Evolutionary conservation across 2,113 vertebrate species (phyloP).

Genomic region (Callospermophilus lateralis): DNA sequence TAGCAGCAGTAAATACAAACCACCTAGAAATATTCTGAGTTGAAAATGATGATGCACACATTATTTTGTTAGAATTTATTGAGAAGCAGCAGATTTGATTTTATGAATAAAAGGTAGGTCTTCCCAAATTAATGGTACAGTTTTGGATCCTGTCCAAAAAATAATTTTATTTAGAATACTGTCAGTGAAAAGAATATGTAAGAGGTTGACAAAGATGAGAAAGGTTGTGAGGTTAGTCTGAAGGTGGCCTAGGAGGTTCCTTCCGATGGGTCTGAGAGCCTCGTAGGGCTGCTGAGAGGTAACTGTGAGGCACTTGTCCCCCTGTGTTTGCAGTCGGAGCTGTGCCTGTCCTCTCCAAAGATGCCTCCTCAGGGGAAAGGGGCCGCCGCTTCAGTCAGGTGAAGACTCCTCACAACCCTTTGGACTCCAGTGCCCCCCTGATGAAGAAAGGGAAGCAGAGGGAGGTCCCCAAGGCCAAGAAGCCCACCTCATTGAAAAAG

Average conservation of each 20-base stretch:
- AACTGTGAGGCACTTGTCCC: background rate
- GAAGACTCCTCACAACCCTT: conserved; percentile 95
- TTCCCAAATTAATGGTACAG: background rate
- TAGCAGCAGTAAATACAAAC: no score
- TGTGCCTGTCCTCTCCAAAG: conserved; percentile 93
- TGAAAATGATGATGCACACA: background rate
- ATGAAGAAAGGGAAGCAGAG: conserved; percentile 98
- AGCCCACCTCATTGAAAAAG: conserved; percentile 97
- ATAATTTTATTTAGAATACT: background rate
- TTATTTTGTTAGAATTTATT: background rate
- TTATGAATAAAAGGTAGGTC: background rate
- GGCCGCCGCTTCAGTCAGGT: conserved; percentile 86
- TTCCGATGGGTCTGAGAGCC: background rate
- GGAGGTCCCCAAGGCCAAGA: conserved; percentile 97
- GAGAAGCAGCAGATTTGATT: background rate
- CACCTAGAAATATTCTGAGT: background rate
- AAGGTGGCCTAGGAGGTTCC: no score
- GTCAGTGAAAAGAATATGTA: background rate
- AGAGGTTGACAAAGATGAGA: background rate
- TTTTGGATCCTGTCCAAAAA: background rate
- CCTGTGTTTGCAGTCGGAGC: conserved; percentile 91
- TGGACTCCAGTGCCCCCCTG: conserved; percentile 97
- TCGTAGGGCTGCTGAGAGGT: background rate
- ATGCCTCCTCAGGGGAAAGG: conserved; percentile 87
- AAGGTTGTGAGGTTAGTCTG: background rate